Evolutionary conservation across 2,113 vertebrate genomes (phyloP).

Genomic region (Actenoides lindsayi): DNA sequence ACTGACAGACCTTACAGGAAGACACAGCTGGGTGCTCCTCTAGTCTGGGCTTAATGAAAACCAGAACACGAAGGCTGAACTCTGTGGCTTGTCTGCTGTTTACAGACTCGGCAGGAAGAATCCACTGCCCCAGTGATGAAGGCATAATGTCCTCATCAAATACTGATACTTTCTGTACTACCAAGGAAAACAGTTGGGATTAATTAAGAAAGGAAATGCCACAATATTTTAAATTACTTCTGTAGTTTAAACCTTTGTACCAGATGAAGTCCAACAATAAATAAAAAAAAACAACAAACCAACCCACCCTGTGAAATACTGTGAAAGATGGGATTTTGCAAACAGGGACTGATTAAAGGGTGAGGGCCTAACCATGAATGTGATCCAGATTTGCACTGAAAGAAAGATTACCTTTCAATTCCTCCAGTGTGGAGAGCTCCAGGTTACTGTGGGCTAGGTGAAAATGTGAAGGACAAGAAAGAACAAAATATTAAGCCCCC

Average conservation of each 20-base stretch:
- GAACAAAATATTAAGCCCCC: not conserved
- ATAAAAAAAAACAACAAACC: not conserved
- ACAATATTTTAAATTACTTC: constrained; percentile 73
- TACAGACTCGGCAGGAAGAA: constrained; percentile 76
- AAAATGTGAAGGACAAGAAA: not conserved
- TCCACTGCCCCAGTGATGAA: constrained; percentile 57
- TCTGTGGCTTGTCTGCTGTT: constrained; percentile 70
- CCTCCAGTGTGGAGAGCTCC: not conserved
- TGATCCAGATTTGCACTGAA: not conserved
- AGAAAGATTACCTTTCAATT: not conserved
- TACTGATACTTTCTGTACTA: constrained; percentile 61
- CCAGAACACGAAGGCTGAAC: constrained; percentile 64
- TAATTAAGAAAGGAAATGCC: constrained; percentile 83
- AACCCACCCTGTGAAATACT: constrained; percentile 17
- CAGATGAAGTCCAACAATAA: constrained; percentile 68
- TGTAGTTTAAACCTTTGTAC: constrained; percentile 73
- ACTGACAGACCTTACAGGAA: constrained; percentile 80
- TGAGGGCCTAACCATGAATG: not conserved
- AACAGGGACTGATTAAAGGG: constrained; percentile 52
- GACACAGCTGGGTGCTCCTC: constrained; percentile 81
- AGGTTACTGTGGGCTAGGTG: not conserved
- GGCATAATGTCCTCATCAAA: constrained; percentile 68
- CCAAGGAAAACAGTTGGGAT: constrained; percentile 75
- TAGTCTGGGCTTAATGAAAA: constrained; percentile 79
- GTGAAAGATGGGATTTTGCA: constrained; percentile 32